Percentiles rank a stretch among this genome's conserved stretches.
Conservation (phyloP, 1,140 invertebrate species). For the Caenorhabditis inopinata region DNA sequence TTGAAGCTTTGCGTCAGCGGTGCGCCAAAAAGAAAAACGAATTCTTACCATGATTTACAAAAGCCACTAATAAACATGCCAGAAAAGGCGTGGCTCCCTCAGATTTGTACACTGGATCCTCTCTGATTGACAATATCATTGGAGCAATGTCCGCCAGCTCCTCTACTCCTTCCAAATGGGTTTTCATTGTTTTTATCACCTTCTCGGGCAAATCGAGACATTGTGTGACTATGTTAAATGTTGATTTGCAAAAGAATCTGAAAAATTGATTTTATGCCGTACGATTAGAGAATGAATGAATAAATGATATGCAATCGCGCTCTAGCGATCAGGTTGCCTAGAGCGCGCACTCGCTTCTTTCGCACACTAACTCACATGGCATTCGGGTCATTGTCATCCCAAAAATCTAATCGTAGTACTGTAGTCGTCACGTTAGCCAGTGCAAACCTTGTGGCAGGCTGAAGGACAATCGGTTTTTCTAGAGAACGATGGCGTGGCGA, state of each 20-base stretch:
- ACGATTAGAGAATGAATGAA: no score
- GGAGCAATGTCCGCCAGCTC: conserved; percentile 28
- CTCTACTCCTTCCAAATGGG: conserved; percentile 49
- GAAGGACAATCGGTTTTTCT: background rate
- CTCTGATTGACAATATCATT: conserved; percentile 51
- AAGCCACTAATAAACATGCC: conserved; percentile 46
- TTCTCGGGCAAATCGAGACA: conserved; percentile 56
- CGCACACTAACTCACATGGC: conserved; percentile 41
- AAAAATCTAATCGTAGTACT: conserved; percentile 51
- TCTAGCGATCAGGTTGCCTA: no score
- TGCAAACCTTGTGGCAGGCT: conserved; percentile 45
- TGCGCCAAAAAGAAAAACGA: no score
- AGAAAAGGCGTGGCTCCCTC: conserved; percentile 50
- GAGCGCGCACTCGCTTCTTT: no score
- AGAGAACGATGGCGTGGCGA: background rate
- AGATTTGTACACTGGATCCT: conserved; percentile 46
- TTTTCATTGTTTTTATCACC: conserved; percentile 52
- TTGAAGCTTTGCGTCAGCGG: no score
- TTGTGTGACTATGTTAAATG: conserved; percentile 55
- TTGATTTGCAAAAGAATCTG: conserved; percentile 57
- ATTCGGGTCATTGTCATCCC: conserved; percentile 41
- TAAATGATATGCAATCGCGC: no score
- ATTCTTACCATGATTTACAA: conserved; percentile 42
- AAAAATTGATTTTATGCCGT: background rate
- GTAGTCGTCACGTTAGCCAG: conserved; percentile 43